Base-by-base conservation (phyloP, 92 coral and sea anemone species). In the Pocillopora meandrina region DNA sequence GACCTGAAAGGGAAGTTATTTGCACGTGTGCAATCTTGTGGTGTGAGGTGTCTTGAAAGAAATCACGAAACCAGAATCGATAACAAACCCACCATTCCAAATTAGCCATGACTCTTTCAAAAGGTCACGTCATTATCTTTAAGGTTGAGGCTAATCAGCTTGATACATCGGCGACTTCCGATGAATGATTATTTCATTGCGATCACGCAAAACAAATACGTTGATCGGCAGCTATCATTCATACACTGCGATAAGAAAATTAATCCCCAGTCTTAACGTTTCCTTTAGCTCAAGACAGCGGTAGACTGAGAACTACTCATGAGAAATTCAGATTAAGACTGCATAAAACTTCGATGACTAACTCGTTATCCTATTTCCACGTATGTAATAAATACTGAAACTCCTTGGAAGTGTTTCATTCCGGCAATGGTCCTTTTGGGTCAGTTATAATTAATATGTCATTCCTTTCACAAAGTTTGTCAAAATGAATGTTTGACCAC, bases 61-160 rank as follows among this genome's bases (percentile, higher is more conserved):
- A 34, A 81, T 81, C 85, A 81, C 85, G 85, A 20, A 80, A 80
- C 35, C 42, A 14, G 77, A 70, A 71, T 71, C 77, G 49, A 81
- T 81, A 71, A 81, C 69, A 81, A 35, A 70, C 77, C 70, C 23
- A 59, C 23, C 78, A 81, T 81, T 70, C 77, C 85, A 69, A 57
- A 31, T 56, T 65, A 56, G 76, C 23, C 61, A 31, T 19, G 76
- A 47, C 42, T 59, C 77, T 11, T 79, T 59, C n/a, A 59, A 81
- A 56, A 80, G 84, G 84, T 80, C 84, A 80, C 16, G 67, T 61
- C 77, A 57, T 70, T 71, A 81, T 81, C 77, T 81, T 68, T 18
- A 20, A 60, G 70, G 74, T 81, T 81, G 69, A 49, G 69, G 85
- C 74, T 70, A 71, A 71, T 81, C 85, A 70, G 47, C 85, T 71